A percentile compares a stretch with the other conserved stretches of the same genome.
Conservation (phyloP, 2,888 invertebrate genomes). For the Magallana nippona region DNA sequence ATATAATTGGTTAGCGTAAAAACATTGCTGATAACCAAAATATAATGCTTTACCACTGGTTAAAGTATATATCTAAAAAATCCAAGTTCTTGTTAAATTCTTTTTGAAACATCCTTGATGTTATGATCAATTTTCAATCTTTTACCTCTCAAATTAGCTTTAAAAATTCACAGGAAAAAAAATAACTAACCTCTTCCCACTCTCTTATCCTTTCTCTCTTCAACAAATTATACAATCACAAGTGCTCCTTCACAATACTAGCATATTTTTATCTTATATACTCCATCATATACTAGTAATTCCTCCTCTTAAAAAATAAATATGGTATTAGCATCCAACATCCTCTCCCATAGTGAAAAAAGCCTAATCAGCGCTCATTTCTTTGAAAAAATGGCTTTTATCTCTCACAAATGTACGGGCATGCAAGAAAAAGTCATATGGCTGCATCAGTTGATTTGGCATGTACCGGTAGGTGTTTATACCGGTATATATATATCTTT, state of each 20-base stretch:
- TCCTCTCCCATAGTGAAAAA: constrained; percentile 29
- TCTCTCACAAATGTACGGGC: constrained; percentile 12
- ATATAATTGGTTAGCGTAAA: too few relatives aligned
- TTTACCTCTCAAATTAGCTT: background rate
- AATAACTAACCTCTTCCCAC: constrained; percentile 17
- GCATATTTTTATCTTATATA: background rate
- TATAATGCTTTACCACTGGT: too few relatives aligned
- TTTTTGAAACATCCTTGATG: too few relatives aligned
- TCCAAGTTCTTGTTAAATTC: too few relatives aligned
- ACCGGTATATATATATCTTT: too few relatives aligned
- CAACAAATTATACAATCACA: background rate
- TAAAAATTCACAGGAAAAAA: background rate
- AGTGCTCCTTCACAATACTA: constrained; percentile 28
- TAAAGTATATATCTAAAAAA: too few relatives aligned
- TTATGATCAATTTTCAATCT: background rate
- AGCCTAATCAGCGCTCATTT: constrained; percentile 22
- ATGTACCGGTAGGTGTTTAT: background rate
- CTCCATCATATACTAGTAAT: background rate
- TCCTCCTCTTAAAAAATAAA: background rate
- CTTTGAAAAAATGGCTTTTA: constrained; percentile 30
- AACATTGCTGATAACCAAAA: too few relatives aligned
- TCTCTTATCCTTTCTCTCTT: background rate
- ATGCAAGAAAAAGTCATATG: constrained; percentile 5
- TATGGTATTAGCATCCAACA: constrained; percentile 12
- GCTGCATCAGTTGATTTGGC: constrained; percentile 26